These are phyloP conservation scores for Synergus umbraculus DNA, from an alignment of 2,888 invertebrate genomes.

Conservation along the genomic window DNA sequence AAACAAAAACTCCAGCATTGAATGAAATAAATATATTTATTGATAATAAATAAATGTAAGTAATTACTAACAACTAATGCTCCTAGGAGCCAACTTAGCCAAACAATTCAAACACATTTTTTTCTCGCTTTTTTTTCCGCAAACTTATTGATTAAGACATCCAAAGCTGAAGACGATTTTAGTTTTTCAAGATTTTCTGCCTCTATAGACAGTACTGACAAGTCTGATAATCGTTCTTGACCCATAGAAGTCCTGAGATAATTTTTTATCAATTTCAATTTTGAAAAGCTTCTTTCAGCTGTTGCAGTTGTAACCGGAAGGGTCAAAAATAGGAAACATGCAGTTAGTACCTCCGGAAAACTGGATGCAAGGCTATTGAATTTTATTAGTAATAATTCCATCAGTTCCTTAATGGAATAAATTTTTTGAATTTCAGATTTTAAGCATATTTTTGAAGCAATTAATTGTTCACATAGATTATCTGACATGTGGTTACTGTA, in stretches of 20 bases:
- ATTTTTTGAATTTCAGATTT: conserved; percentile 45
- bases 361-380: conserved; percentile 45
- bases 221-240: too few species aligned
- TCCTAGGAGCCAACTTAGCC: too few species aligned
- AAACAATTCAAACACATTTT: too few species aligned
- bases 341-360: conserved; percentile 47
- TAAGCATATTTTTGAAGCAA: conserved; percentile 46
- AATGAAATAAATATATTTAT: too few species aligned
- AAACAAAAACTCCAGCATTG: too few species aligned
- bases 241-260: conserved; percentile 21
- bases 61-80: too few species aligned
- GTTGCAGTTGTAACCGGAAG: conserved; percentile 46
- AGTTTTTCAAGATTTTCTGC: too few species aligned
- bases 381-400: conserved; percentile 45
- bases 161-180: too few species aligned
- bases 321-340: conserved; percentile 45
- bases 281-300: conserved; percentile 47
- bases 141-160: too few species aligned
- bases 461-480: conserved; percentile 38
- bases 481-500: conserved; percentile 41
- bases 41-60: too few species aligned
- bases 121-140: too few species aligned
- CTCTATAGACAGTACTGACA: too few species aligned
- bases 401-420: conserved; percentile 39
- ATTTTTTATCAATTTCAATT: conserved; percentile 47